Base-by-base conservation (phyloP, 1,140 invertebrate genomes). In the Scaptomyza pallida region DNA sequence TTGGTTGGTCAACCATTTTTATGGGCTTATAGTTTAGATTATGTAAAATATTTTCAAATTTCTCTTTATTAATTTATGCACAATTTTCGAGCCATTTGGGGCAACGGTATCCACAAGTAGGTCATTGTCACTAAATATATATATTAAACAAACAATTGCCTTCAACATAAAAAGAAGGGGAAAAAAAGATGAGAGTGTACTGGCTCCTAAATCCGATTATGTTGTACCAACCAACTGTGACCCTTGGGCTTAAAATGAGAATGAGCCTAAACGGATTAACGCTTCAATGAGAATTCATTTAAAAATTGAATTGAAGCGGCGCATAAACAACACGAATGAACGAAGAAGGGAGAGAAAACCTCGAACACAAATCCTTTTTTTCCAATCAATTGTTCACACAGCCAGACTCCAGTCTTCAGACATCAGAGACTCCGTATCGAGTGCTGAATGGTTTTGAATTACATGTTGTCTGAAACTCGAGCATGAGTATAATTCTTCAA, bases 351-450 rank as follows among this genome's bases (percentile, higher is more conserved):
- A 41, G 50, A 47, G 44, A 41, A 44, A 52, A 15, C n/a, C 55
- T 15, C 16, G 16, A 40, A 33, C 48, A 8, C 6, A 56, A 72
- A 82, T 78, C 78, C 78, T 88, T 72, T 72, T 26, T 69, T 88
- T 86, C 71, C 82, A 88, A 86, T 88, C 82, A 86, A 86, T 88
- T 86, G 81, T 85, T 85, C 80, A 48, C 76, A 60, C 47, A 74
- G 67, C 56, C 54, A 48, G 63, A 35, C 6, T 30, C 15, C 23
- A 59, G 12, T 3, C 40, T 12, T 3, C 43, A 17, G 44, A n/a
- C n/a, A n/a, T n/a, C n/a, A n/a, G n/a, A n/a, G n/a, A 13, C 40
- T 26, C 19, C 16, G 33, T 33, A 43, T 51, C 45, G 52, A 43
- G 43, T 23, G 57, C 23, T 61, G 57, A 61, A 21, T 26, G 37